Evolutionary conservation across 2,797 vertebrate genomes (phyloP).

Genomic region (Tokudaia tokunoshimensis): DNA sequence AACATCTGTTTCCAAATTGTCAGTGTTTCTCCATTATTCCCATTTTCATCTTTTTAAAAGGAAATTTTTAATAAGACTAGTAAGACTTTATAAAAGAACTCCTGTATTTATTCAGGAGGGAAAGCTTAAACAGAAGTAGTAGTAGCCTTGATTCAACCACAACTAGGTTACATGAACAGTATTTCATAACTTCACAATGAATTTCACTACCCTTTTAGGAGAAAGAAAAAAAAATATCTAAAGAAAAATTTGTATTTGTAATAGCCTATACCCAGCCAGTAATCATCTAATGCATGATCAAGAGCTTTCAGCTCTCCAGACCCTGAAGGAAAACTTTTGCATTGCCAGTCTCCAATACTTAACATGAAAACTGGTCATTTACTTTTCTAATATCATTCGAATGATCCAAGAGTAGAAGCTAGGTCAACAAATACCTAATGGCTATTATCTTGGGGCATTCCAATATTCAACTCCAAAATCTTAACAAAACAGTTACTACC

Average conservation of each 20-base stretch:
- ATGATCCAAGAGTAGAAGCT: background rate
- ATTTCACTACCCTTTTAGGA: background rate
- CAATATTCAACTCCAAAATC: slow-evolving; percentile 31
- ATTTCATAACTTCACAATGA: slow-evolving; percentile 15
- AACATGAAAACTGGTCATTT: background rate
- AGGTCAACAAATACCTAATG: background rate
- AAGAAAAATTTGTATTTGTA: background rate
- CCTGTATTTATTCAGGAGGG: background rate
- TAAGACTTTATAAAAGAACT: slow-evolving; percentile 1
- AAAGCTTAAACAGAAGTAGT: background rate
- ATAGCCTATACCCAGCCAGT: background rate
- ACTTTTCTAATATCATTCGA: background rate
- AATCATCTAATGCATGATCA: background rate
- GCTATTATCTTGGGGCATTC: background rate
- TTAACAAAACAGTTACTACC: background rate
- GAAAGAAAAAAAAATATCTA: background rate
- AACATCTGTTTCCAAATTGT: background rate
- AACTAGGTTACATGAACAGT: background rate
- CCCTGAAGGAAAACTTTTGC: background rate
- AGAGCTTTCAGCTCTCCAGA: background rate
- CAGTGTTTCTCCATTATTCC: background rate
- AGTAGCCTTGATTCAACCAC: background rate
- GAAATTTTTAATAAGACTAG: slow-evolving; percentile 10
- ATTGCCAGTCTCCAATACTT: background rate
- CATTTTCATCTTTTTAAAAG: slow-evolving; percentile 17